These are phyloP conservation scores for Pachyseris speciosa DNA, from an alignment of 64 coral and sea anemone genomes.

Conservation along the genomic window DNA sequence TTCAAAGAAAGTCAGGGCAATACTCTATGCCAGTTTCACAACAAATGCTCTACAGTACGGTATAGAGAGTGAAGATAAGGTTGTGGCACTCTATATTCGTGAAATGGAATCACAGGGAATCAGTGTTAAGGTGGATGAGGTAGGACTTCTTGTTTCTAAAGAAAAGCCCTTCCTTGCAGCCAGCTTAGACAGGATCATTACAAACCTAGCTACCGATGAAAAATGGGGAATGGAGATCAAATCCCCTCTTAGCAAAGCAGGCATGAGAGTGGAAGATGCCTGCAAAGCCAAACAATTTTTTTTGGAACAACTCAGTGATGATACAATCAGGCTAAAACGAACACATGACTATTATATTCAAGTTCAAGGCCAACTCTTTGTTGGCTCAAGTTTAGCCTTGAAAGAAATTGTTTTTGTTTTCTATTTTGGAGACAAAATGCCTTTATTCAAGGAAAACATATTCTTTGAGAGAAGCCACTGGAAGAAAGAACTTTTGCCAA, in stretches of 20 bases:
- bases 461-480: not conserved
- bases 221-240: constrained; percentile 43
- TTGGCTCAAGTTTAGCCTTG: not conserved
- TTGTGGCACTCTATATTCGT: not conserved
- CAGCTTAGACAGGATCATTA: constrained; percentile 46
- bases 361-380: constrained; percentile 37
- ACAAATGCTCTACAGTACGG: constrained; percentile 6
- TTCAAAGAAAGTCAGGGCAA: not conserved
- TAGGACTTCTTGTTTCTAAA: constrained; percentile 32
- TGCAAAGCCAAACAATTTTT: constrained; percentile 49
- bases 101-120: not conserved
- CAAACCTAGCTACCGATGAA: not conserved
- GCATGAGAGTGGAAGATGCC: constrained; percentile 20
- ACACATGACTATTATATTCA: constrained; percentile 16
- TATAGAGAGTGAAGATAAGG: constrained; percentile 37
- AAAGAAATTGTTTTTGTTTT: constrained; percentile 14
- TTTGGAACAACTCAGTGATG: not conserved
- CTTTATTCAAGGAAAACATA: constrained; percentile 17
- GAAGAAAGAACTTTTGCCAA: constrained; percentile 20
- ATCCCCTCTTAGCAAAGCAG: constrained; percentile 22
- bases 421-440: constrained; percentile 29
- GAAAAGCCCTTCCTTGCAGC: constrained; percentile 51
- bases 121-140: constrained; percentile 8
- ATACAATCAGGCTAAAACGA: constrained; percentile 5
- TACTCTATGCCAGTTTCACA: not conserved